Percentiles rank a stretch among this genome's conserved stretches.
phyloP scores from a whole-genome alignment of 2,113 vertebrate species.

The Pelodiscus sinensis region DNA sequence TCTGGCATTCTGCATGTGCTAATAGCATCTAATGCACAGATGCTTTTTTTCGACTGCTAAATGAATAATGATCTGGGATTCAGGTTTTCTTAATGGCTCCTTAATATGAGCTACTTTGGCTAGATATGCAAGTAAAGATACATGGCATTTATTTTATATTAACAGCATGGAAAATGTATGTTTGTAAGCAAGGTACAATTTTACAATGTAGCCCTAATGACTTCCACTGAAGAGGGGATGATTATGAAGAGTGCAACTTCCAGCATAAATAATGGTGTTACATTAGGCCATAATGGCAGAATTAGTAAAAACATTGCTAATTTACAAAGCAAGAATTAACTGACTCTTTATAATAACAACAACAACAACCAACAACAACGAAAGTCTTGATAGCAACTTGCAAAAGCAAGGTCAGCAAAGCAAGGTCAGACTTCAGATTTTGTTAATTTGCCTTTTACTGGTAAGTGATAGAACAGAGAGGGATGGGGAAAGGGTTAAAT shows the following conservation, averaged over 20 bases:
- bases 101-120: constrained; percentile 77
- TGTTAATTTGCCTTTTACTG: neutral
- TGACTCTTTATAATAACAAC: neutral
- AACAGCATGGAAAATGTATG: constrained; percentile 61
- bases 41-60: constrained; percentile 68
- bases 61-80: constrained; percentile 79
- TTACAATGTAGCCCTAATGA: constrained; percentile 64
- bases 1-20: constrained; percentile 76
- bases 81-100: constrained; percentile 75
- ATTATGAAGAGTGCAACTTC: constrained; percentile 59
- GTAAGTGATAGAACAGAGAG: neutral
- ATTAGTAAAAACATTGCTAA: constrained; percentile 33
- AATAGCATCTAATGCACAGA: constrained; percentile 77
- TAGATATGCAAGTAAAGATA: constrained; percentile 70
- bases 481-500: neutral
- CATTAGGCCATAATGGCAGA: constrained; percentile 29
- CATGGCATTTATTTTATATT: constrained; percentile 76
- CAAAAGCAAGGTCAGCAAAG: neutral
- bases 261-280: constrained; percentile 31
- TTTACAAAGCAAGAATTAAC: constrained; percentile 45
- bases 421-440: neutral
- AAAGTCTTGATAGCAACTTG: constrained; percentile 17
- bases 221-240: constrained; percentile 62
- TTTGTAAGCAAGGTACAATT: constrained; percentile 77
- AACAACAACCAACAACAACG: neutral